These are phyloP conservation scores for Zygogramma bicolorata DNA, from an alignment of 2,888 invertebrate genomes.

Conservation along the genomic window DNA sequence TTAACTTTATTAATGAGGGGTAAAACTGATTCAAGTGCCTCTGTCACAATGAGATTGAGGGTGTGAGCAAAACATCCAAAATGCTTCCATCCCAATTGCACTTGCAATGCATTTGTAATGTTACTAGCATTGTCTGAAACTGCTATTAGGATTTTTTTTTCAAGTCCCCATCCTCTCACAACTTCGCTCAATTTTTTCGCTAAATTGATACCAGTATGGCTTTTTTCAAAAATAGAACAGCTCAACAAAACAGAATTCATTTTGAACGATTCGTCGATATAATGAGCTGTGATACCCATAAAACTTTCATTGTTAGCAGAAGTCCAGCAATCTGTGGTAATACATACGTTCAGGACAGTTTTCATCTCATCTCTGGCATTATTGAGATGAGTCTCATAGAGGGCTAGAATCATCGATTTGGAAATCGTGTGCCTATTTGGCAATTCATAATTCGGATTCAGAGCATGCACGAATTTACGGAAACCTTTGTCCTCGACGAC, in stretches of 20 bases:
- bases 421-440: conserved; percentile 30
- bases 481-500: conserved; percentile 5
- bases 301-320: conserved; percentile 25
- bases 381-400: conserved; percentile 22
- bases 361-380: conserved; percentile 10
- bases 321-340: conserved; percentile 41
- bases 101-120: conserved; percentile 22
- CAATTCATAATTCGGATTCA: conserved; percentile 31
- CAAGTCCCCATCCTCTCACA: conserved; percentile 6
- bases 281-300: conserved; percentile 33
- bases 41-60: conserved; percentile 24
- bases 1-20: conserved; percentile 17
- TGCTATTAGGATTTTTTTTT: conserved; percentile 24
- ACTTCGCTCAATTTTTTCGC: background rate
- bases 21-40: background rate
- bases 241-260: conserved; percentile 15
- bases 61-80: too few species aligned
- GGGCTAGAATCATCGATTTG: conserved; percentile 18
- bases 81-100: too few species aligned
- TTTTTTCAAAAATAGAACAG: conserved; percentile 19
- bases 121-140: conserved; percentile 38
- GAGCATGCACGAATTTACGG: conserved; percentile 29
- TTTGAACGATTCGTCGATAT: too few species aligned
- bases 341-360: conserved; percentile 7
- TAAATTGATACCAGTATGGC: conserved; percentile 23